These are phyloP conservation scores for Drosophila limbata DNA, from an alignment of 2,888 invertebrate genomes.

Conservation along the genomic window DNA sequence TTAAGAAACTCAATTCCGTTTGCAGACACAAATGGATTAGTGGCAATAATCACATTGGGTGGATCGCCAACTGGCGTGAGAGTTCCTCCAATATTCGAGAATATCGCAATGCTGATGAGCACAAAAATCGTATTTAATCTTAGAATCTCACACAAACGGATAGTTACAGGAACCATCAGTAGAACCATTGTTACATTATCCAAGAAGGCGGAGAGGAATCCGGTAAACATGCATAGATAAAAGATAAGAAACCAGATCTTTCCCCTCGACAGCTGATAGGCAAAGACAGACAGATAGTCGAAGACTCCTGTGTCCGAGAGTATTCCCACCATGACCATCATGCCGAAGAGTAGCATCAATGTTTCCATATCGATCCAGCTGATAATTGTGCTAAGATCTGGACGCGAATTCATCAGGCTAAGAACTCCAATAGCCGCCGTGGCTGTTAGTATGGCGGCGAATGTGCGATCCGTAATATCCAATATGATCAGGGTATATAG, in stretches of 20 bases:
- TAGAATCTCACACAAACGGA: constrained; percentile 3
- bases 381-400: not conserved
- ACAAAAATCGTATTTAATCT: not conserved
- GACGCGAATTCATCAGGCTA: not conserved
- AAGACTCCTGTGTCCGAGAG: constrained; percentile 10
- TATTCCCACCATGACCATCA: constrained; percentile 13
- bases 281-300: constrained; percentile 6
- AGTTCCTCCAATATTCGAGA: constrained; percentile 22
- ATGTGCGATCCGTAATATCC: constrained; percentile 6
- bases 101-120: constrained; percentile 4
- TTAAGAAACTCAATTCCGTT: not conserved
- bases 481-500: constrained; percentile 9
- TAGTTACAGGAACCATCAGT: constrained; percentile 9
- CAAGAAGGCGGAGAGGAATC: constrained; percentile 3
- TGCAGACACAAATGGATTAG: not conserved
- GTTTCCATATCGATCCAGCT: constrained; percentile 17
- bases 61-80: constrained; percentile 11
- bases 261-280: constrained; percentile 8
- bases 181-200: constrained; percentile 10
- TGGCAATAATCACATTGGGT: constrained; percentile 6
- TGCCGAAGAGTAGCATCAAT: constrained; percentile 15
- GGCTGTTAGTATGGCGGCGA: constrained; percentile 5
- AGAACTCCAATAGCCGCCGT: constrained; percentile 12
- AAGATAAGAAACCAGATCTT: constrained; percentile 12
- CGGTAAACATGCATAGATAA: constrained; percentile 12